Conservation (phyloP, 2,797 vertebrate species). For the Sebastes kiyomatsui region DNA sequence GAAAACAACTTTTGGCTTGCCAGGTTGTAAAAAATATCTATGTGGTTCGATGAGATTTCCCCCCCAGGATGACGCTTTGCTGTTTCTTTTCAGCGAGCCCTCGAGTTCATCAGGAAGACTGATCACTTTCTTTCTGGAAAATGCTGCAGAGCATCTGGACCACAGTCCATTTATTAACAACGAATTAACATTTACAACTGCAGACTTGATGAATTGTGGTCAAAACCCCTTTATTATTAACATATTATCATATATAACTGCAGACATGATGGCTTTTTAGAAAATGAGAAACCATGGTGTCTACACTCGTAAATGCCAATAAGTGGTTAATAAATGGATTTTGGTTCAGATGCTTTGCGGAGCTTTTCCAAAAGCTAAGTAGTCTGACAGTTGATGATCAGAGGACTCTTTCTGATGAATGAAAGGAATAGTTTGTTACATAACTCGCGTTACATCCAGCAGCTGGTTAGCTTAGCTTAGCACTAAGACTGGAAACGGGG, state of each 20-base stretch:
- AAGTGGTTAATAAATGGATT: slow-evolving; percentile 11
- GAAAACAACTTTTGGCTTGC: background rate
- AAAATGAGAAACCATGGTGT: background rate
- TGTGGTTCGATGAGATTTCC: background rate
- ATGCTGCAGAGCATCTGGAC: background rate
- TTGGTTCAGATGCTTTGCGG: background rate
- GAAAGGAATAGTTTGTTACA: background rate
- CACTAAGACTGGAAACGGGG: background rate
- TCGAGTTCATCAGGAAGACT: background rate
- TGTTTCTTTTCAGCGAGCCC: background rate
- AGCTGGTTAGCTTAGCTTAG: background rate
- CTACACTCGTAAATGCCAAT: background rate
- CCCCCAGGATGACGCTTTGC: background rate
- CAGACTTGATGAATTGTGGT: slow-evolving; percentile 5
- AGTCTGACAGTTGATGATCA: background rate
- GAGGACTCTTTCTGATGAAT: background rate
- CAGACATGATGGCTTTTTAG: slow-evolving; percentile 6
- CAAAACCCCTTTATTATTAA: slow-evolving; percentile 10
- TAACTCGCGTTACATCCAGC: background rate
- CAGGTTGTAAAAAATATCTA: background rate
- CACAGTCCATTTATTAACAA: slow-evolving; percentile 16
- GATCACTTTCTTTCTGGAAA: background rate
- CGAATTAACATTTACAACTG: slow-evolving; percentile 11
- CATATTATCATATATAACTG: slow-evolving; percentile 4
- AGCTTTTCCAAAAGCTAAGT: background rate